These are phyloP conservation scores for Bellardia pandia DNA, from an alignment of 2,888 invertebrate species.

Conservation along the genomic window DNA sequence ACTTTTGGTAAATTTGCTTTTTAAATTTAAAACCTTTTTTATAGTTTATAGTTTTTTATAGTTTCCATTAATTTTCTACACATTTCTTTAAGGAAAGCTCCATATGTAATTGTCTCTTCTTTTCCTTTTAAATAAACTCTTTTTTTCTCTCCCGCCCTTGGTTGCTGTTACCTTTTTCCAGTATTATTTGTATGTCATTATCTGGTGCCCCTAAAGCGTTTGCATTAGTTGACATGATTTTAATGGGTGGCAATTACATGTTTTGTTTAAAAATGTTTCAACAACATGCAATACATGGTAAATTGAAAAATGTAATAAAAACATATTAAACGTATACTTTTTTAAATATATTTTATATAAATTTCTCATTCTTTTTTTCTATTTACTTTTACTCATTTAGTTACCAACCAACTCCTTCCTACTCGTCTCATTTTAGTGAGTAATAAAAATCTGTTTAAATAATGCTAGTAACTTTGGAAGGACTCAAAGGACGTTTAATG, in stretches of 20 bases:
- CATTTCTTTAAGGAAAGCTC: not conserved
- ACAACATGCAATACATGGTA: constrained; percentile 70
- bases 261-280: constrained; percentile 72
- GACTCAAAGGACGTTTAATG: constrained; percentile 16
- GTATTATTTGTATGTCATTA: constrained; percentile 65
- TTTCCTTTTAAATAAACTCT: not conserved
- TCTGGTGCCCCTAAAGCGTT: constrained; percentile 73
- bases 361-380: constrained; percentile 20
- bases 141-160: not conserved
- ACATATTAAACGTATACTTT: constrained; percentile 67
- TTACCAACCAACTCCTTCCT: not conserved
- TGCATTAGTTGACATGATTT: constrained; percentile 74
- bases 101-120: not conserved
- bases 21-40: too few relatives aligned
- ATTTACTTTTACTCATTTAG: constrained; percentile 19
- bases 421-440: not conserved
- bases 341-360: constrained; percentile 47
- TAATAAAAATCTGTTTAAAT: constrained; percentile 39
- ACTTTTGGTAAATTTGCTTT: too few relatives aligned
- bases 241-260: constrained; percentile 76
- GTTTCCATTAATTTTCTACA: too few relatives aligned
- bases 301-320: constrained; percentile 73
- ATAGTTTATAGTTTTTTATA: too few relatives aligned
- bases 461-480: not conserved
- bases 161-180: not conserved